Conservation (phyloP, 2,113 vertebrate species). For the Thalassoma bifasciatum region DNA sequence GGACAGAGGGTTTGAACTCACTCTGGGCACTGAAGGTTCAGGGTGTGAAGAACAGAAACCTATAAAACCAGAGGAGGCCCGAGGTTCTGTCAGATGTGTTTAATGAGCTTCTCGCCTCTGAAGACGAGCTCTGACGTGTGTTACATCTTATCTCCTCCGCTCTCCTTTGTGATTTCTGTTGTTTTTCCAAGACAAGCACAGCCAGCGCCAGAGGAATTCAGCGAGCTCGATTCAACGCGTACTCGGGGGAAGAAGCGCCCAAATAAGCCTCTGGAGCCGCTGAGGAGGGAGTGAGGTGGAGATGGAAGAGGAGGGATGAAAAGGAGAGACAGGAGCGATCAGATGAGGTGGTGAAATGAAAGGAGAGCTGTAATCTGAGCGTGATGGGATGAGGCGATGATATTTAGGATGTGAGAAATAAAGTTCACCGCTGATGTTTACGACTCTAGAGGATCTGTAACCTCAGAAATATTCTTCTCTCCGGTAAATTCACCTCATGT, state of each 20-base stretch:
- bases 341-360: conserved; percentile 52
- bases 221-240: conserved; percentile 33
- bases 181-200: conserved; percentile 82
- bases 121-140: conserved; percentile 63
- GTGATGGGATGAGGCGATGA: conserved; percentile 49
- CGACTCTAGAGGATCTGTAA: neutral
- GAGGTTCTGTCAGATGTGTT: conserved; percentile 53
- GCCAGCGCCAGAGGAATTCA: conserved; percentile 68
- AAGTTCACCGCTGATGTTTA: conserved; percentile 6
- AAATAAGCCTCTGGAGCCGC: conserved; percentile 45
- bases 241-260: conserved; percentile 60
- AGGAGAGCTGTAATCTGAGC: conserved; percentile 23
- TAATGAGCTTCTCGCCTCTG: conserved; percentile 50
- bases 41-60: conserved; percentile 42
- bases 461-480: neutral
- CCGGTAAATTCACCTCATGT: neutral
- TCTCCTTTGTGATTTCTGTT: conserved; percentile 69
- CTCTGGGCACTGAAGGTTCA: conserved; percentile 7
- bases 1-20: conserved; percentile 1
- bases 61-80: conserved; percentile 44
- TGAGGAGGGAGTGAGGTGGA: conserved; percentile 55
- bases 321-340: conserved; percentile 19
- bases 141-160: conserved; percentile 73
- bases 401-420: conserved; percentile 40
- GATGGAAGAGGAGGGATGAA: conserved; percentile 8